A percentile compares a stretch with the other conserved stretches of the same genome.
Evolutionary conservation across 2,797 vertebrate species (phyloP).

Genomic region (Poecilia wingei): DNA sequence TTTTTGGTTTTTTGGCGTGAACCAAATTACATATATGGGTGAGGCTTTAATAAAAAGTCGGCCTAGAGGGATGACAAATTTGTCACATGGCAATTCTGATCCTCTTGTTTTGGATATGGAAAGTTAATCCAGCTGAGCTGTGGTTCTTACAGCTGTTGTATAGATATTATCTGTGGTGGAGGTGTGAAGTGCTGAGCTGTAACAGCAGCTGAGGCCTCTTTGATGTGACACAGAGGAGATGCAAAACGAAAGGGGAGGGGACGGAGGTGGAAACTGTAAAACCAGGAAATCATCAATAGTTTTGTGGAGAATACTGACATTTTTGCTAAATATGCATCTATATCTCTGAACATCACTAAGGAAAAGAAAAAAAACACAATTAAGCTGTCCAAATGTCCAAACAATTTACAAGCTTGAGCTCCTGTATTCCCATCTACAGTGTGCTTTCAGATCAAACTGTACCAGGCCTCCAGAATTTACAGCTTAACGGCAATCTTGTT

Average conservation of each 20-base stretch:
- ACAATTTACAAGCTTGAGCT: background rate
- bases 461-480: constrained; percentile 5
- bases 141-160: constrained; percentile 36
- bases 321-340: constrained; percentile 1
- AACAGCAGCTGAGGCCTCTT: constrained; percentile 33
- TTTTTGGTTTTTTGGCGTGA: background rate
- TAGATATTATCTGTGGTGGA: constrained; percentile 31
- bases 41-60: background rate
- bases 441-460: constrained; percentile 21
- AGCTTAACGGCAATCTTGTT: constrained; percentile 33
- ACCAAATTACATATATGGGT: background rate
- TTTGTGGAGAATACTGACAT: constrained; percentile 14
- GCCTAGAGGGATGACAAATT: constrained; percentile 10
- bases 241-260: background rate
- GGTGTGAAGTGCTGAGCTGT: constrained; percentile 45
- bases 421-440: constrained; percentile 5
- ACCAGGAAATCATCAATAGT: constrained; percentile 11
- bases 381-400: constrained; percentile 24
- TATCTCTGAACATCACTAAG: constrained; percentile 15
- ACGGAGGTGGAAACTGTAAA: background rate
- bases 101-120: constrained; percentile 17
- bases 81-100: constrained; percentile 7
- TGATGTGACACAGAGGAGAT: constrained; percentile 38
- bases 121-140: constrained; percentile 17
- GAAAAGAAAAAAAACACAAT: constrained; percentile 8